Evolutionary conservation across 1,140 invertebrate genomes (phyloP).

Genomic region (Vollenhovia emeryi): DNA sequence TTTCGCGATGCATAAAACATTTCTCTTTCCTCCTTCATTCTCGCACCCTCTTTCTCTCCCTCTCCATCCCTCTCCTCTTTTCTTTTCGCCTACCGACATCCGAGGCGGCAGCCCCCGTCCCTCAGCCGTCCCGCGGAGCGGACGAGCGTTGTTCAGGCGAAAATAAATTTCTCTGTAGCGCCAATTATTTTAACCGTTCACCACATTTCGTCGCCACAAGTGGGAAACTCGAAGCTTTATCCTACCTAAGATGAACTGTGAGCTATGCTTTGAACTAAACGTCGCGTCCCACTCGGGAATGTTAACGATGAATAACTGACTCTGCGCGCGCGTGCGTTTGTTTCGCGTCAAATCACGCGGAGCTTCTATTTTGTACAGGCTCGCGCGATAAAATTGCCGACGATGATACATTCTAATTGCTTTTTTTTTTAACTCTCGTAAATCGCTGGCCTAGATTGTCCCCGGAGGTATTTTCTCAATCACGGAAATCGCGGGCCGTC

Average conservation of each 20-base stretch:
- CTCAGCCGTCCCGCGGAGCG: neutral
- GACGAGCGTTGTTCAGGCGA: neutral
- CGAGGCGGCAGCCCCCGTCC: neutral
- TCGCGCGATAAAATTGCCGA: neutral
- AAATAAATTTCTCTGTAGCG: constrained; percentile 20
- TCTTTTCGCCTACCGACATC: neutral
- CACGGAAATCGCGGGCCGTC: neutral
- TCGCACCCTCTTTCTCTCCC: too few species aligned
- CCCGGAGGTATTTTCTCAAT: neutral
- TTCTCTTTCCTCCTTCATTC: neutral
- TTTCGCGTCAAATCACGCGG: neutral
- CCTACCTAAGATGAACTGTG: neutral
- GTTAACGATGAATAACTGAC: constrained; percentile 6
- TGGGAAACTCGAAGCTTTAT: neutral
- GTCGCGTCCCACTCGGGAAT: neutral
- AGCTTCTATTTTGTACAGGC: neutral
- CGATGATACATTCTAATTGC: neutral
- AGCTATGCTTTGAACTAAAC: neutral
- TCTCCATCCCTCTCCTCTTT: neutral
- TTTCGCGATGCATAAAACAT: neutral
- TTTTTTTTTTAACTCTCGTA: neutral
- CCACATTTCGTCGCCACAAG: neutral
- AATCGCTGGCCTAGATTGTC: neutral
- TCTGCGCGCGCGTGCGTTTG: neutral
- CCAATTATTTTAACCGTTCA: constrained; percentile 17